Percentiles rank a stretch among this genome's conserved stretches.
phyloP scores from a whole-genome alignment of 2,888 invertebrate genomes.

The Poecilus cupreus region DNA sequence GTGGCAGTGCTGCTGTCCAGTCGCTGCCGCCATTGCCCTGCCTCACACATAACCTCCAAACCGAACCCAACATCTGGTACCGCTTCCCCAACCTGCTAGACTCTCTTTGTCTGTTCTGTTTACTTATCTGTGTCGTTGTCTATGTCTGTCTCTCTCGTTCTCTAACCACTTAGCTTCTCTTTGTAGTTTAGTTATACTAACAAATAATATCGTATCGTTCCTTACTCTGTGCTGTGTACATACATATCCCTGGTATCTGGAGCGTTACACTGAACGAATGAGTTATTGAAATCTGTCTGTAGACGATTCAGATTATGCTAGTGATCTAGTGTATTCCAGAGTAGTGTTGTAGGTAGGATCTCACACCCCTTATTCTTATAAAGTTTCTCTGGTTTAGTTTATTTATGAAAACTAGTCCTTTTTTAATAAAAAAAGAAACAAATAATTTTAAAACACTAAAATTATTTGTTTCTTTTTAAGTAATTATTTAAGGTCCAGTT shows the following conservation, averaged over 20 bases:
- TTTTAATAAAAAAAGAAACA: no score
- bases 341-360: background rate
- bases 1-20: slow-evolving; percentile 27
- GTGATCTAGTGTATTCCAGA: background rate
- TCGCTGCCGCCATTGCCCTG: background rate
- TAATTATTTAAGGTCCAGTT: no score
- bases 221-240: slow-evolving; percentile 47
- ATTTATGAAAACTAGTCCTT: no score
- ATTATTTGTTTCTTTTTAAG: no score
- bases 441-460: no score
- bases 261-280: slow-evolving; percentile 18
- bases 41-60: slow-evolving; percentile 4
- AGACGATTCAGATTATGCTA: slow-evolving; percentile 26
- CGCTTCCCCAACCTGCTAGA: slow-evolving; percentile 15
- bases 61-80: slow-evolving; percentile 15
- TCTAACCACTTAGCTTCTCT: slow-evolving; percentile 55
- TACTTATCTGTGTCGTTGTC: slow-evolving; percentile 39
- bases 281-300: slow-evolving; percentile 36
- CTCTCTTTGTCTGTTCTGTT: slow-evolving; percentile 26
- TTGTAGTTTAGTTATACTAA: slow-evolving; percentile 54
- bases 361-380: no score
- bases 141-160: slow-evolving; percentile 46
- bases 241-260: slow-evolving; percentile 32
- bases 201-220: slow-evolving; percentile 38
- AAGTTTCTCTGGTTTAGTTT: no score